These are phyloP conservation scores for Geopemphigus sp. DNA, from an alignment of 1,140 invertebrate genomes.

Conservation along the genomic window DNA sequence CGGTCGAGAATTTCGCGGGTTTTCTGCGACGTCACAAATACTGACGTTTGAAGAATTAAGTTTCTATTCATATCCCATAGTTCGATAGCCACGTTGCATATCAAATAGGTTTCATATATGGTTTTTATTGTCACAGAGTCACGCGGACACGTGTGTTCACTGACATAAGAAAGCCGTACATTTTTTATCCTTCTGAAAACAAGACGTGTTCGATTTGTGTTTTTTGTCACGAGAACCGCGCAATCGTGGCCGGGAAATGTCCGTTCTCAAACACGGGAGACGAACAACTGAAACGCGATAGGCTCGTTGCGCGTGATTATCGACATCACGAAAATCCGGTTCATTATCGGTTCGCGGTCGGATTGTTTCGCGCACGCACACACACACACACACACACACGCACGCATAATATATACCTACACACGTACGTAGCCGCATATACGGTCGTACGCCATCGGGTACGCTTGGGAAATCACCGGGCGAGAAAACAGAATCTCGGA, in stretches of 20 bases:
- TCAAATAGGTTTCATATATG: neutral
- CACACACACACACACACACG: neutral
- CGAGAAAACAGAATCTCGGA: neutral
- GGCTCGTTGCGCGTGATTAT: neutral
- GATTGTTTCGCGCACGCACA: neutral
- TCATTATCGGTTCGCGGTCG: constrained; percentile 25
- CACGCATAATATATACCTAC: too few relatives aligned
- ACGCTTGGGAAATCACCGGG: neutral
- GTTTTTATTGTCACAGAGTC: neutral
- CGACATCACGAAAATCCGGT: constrained; percentile 8
- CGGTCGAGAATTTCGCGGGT: too few relatives aligned
- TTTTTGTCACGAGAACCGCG: too few relatives aligned
- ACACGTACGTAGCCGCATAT: too few relatives aligned
- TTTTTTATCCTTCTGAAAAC: too few relatives aligned
- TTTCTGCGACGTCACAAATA: neutral
- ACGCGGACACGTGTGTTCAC: too few relatives aligned
- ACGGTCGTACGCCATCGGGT: neutral
- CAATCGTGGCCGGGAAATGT: too few relatives aligned
- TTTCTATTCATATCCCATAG: neutral
- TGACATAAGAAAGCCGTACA: too few relatives aligned
- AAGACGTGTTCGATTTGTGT: too few relatives aligned
- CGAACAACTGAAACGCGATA: too few relatives aligned
- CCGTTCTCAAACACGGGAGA: too few relatives aligned
- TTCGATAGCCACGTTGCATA: neutral
- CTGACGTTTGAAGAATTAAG: constrained; percentile 22